phyloP scores from a whole-genome alignment of 2,113 vertebrate species.

The Butorides virescens region DNA sequence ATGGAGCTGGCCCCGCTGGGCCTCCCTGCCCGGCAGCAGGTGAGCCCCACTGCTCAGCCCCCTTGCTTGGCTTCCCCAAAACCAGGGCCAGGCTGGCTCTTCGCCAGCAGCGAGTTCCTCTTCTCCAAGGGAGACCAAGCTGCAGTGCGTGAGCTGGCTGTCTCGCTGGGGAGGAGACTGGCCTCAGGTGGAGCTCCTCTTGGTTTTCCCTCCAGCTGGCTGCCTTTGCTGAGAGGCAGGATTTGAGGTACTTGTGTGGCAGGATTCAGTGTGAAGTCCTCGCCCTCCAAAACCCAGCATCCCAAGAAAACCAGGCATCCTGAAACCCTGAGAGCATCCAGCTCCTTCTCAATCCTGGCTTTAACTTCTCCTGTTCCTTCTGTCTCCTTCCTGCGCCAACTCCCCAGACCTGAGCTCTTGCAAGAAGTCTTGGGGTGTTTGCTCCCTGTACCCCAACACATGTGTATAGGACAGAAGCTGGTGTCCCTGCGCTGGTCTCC shows the following conservation, averaged over 20 bases:
- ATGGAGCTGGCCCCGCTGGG: conserved; percentile 91
- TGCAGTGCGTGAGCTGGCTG: not conserved
- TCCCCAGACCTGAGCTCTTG: not conserved
- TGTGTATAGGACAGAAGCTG: not conserved
- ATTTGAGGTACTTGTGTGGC: not conserved
- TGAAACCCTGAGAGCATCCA: not conserved
- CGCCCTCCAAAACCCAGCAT: not conserved
- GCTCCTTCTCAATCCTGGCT: not conserved
- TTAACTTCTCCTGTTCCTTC: not conserved
- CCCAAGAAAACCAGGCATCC: not conserved
- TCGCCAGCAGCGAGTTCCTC: not conserved
- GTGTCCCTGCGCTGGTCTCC: not conserved
- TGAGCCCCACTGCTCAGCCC: not conserved
- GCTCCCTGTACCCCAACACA: not conserved
- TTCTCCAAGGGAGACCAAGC: not conserved
- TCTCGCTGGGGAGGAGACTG: not conserved
- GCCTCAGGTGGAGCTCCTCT: not conserved
- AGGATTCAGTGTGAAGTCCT: not conserved
- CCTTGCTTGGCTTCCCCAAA: not conserved
- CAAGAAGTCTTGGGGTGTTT: not conserved
- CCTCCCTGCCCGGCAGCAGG: conserved; percentile 89
- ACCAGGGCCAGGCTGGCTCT: not conserved
- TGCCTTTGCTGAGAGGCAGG: not conserved
- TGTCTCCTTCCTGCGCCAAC: not conserved
- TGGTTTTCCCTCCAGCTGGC: not conserved